Percentiles rank a stretch among this genome's conserved stretches.
phyloP scores from a whole-genome alignment of 2,113 vertebrate genomes.

The Hoplias malabaricus region DNA sequence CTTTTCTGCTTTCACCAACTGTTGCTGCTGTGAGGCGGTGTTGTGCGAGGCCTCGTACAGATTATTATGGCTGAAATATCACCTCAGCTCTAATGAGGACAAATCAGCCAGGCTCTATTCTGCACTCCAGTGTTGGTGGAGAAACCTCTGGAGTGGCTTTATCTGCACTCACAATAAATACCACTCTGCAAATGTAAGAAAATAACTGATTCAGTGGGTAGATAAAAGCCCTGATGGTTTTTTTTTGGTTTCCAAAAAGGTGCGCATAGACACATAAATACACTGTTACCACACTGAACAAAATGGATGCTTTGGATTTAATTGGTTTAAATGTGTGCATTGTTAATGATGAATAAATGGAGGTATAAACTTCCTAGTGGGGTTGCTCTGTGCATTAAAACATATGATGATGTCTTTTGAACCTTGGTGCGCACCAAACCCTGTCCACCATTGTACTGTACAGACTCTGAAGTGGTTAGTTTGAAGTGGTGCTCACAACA shows the following conservation, averaged over 20 bases:
- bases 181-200: slow-evolving; percentile 26
- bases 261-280: slow-evolving; percentile 2
- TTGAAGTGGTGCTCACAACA: too few species aligned
- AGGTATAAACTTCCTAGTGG: too few species aligned
- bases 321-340: background rate
- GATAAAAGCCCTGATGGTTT: slow-evolving; percentile 6
- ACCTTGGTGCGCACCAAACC: too few species aligned
- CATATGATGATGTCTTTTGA: too few species aligned
- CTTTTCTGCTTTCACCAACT: background rate
- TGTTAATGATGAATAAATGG: background rate
- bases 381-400: too few species aligned
- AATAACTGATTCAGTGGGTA: slow-evolving; percentile 40
- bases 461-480: too few species aligned
- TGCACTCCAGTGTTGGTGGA: slow-evolving; percentile 7
- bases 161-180: slow-evolving; percentile 3
- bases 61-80: slow-evolving; percentile 32
- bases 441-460: too few species aligned
- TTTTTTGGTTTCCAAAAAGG: background rate
- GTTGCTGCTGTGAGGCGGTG: slow-evolving; percentile 10
- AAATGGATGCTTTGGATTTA: background rate
- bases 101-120: slow-evolving; percentile 30
- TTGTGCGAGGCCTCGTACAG: slow-evolving; percentile 23
- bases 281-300: background rate
- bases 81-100: slow-evolving; percentile 34
- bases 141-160: slow-evolving; percentile 17